Conservation (phyloP, 2,113 vertebrate genomes). For the Leptodactylus fuscus region DNA sequence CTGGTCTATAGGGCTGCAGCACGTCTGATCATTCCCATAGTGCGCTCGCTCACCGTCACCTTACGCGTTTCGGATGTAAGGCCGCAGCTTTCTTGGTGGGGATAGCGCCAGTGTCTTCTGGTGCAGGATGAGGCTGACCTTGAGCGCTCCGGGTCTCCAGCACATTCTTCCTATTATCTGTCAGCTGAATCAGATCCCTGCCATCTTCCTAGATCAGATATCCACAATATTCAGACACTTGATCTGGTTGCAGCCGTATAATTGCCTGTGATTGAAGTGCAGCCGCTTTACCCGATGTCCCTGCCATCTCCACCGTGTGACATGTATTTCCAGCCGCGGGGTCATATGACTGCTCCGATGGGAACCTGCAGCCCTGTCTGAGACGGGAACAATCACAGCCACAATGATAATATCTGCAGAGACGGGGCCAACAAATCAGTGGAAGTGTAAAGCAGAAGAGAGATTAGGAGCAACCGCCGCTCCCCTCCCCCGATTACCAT, state of each 20-base stretch:
- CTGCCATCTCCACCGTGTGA: conserved; percentile 12
- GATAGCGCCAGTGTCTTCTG: background rate
- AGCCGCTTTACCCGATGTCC: background rate
- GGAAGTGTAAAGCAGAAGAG: background rate
- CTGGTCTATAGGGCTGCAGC: no score
- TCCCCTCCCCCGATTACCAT: no score
- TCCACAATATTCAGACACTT: conserved; percentile 21
- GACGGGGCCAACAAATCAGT: conserved; percentile 6
- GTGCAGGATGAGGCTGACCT: conserved; percentile 15
- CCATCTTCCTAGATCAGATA: conserved; percentile 20
- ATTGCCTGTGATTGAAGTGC: conserved; percentile 24
- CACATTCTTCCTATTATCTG: conserved; percentile 11
- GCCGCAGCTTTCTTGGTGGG: background rate
- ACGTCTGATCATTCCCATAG: no score
- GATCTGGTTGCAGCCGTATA: background rate
- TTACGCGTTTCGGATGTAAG: no score
- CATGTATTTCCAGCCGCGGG: background rate
- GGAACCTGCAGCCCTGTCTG: background rate
- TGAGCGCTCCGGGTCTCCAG: background rate
- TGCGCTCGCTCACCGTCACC: no score
- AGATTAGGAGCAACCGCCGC: background rate
- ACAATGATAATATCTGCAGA: conserved; percentile 16
- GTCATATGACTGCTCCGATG: conserved; percentile 6
- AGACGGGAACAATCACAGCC: background rate
- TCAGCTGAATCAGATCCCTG: conserved; percentile 31